phyloP scores from a whole-genome alignment of 2,797 vertebrate genomes.

The Mionectes olivaceus region DNA sequence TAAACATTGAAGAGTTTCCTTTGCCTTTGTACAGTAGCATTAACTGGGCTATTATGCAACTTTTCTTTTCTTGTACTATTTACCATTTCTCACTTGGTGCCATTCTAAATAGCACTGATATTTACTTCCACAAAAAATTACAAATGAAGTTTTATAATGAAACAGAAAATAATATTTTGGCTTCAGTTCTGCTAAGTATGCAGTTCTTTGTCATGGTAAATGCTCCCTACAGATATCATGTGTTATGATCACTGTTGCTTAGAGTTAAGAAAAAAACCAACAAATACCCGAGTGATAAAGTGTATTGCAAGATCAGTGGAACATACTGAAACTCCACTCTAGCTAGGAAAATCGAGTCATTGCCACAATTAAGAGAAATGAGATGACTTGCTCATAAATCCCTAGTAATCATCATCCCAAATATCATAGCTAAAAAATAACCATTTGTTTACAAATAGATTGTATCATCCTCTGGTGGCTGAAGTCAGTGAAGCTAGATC shows the following conservation, averaged over 20 bases:
- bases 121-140: neutral
- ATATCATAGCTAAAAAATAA: constrained; percentile 11
- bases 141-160: neutral
- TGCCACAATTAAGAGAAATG: neutral
- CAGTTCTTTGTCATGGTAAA: neutral
- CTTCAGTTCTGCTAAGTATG: neutral
- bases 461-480: neutral
- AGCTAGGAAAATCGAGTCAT: neutral
- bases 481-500: neutral
- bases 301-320: neutral
- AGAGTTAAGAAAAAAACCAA: neutral
- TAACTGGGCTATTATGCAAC: neutral
- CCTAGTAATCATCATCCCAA: neutral
- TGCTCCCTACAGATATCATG: neutral
- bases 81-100: neutral
- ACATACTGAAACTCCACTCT: neutral
- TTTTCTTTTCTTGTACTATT: neutral
- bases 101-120: neutral
- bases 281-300: neutral
- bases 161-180: neutral
- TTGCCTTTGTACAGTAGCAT: neutral
- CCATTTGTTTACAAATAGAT: constrained; percentile 39
- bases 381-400: neutral
- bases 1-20: neutral
- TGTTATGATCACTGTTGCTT: neutral